Evolutionary conservation across 2,888 invertebrate genomes (phyloP), one percentile per base, ranked within the genome.

Genomic region (Rhogogaster chlorosoma): DNA sequence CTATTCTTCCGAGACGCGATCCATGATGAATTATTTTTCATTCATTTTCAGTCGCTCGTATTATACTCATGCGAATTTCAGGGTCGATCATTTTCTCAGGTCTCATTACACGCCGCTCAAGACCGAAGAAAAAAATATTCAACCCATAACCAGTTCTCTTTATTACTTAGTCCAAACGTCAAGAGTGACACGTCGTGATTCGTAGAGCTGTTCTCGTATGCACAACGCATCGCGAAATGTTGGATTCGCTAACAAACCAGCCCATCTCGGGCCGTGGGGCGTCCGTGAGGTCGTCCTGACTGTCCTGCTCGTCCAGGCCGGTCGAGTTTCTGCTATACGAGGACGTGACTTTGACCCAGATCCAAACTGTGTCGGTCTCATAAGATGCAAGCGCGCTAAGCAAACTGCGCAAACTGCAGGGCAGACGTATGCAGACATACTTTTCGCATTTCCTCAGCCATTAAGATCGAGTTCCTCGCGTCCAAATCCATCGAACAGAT

Each of bases 341-440:
- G 93, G 93, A 93, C 93, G 89, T 89, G 93, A 93, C 93, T 93
- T 93, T 93, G 93, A 93, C 93, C 93, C 90, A 93, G 90, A 91
- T 92, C 83, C 84, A 89, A 92, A 91, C 89, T 91, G 90, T 90
- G 91, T 88, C 90, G 78, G 89, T 86, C 87, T 88, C 85, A 85
- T 87, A 89, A 90, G 89, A 73, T 83, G 90, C 89, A 90, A 87
- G 87, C 86, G 87, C 86, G 86, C 85, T 87, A 85, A 85, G 49
- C 80, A 29, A 38, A 29, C 80, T 6, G 36, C n/a, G 80, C 38
- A 36, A 22, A 80, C 61, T 61, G 61, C 57, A 61, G n/a, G 36
- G 7, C 26, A 80, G 10, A 32, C n/a, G 29, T 6, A 29, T n/a
- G 22, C 32, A 29, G 26, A 45, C 26, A 53, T 77, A 10, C 29